Conservation (phyloP, 2,797 vertebrate genomes). For the Rhabdomys pumilio region DNA sequence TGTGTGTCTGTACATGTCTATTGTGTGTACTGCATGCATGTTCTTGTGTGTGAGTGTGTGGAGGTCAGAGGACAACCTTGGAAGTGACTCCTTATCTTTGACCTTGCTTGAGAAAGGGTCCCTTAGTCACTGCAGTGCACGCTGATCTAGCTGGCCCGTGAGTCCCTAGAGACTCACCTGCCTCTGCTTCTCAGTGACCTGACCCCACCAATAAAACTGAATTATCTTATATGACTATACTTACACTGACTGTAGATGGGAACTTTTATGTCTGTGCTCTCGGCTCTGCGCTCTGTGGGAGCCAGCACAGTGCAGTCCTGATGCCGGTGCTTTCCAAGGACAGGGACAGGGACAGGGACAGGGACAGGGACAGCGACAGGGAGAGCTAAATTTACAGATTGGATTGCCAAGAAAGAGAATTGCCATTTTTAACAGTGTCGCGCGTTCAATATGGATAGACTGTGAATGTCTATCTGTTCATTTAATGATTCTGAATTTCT, state of each 20-base stretch:
- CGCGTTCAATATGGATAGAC: not conserved
- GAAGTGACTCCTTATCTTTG: not conserved
- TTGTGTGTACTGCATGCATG: too few relatives aligned
- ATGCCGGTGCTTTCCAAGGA: not conserved
- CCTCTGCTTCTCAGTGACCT: not conserved
- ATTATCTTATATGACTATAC: not conserved
- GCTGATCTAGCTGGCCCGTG: not conserved
- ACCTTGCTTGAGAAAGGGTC: not conserved
- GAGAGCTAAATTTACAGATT: not conserved
- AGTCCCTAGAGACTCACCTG: not conserved
- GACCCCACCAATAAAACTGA: not conserved
- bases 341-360: not conserved
- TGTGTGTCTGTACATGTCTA: not conserved
- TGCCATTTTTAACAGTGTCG: not conserved
- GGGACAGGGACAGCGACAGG: not conserved
- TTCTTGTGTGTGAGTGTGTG: not conserved
- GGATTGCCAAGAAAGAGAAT: not conserved
- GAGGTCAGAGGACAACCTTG: not conserved
- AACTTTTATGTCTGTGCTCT: slow-evolving; percentile 36
- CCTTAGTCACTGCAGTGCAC: not conserved
- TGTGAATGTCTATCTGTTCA: not conserved
- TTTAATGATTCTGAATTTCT: not conserved
- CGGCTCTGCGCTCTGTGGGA: not conserved
- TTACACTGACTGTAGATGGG: not conserved
- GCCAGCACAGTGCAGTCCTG: not conserved